Evolutionary conservation across 2,888 invertebrate genomes (phyloP).

Genomic region (Venusia cambrica): DNA sequence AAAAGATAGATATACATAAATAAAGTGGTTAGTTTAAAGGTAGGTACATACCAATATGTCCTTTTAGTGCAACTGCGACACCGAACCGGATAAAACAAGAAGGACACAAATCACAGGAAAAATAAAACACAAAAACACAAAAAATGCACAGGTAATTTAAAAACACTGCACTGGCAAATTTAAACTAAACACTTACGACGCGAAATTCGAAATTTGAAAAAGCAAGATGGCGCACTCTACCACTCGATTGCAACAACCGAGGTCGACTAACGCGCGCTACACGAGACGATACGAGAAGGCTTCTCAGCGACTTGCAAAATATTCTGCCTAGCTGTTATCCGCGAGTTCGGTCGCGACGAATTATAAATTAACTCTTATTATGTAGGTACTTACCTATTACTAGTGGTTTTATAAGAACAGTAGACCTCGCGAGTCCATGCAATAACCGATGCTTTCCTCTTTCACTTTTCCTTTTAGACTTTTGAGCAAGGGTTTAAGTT

Average conservation of each 20-base stretch:
- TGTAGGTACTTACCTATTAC: too few relatives aligned
- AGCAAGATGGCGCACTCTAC: constrained; percentile 54
- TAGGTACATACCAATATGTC: constrained; percentile 28
- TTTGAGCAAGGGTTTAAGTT: too few relatives aligned
- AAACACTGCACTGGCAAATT: constrained; percentile 13
- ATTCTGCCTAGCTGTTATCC: too few relatives aligned
- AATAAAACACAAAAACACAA: constrained; percentile 21
- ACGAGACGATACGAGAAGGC: constrained; percentile 62
- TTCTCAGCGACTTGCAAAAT: constrained; percentile 50
- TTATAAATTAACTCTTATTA: too few relatives aligned
- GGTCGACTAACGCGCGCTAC: constrained; percentile 79
- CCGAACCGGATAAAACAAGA: constrained; percentile 45
- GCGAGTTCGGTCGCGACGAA: too few relatives aligned
- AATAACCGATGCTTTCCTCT: too few relatives aligned
- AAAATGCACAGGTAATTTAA: constrained; percentile 5
- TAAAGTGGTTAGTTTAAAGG: too few relatives aligned
- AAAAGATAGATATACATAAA: too few relatives aligned
- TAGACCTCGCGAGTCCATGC: too few relatives aligned
- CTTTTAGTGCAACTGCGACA: constrained; percentile 39
- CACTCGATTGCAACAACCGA: constrained; percentile 57
- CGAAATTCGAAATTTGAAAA: constrained; percentile 52
- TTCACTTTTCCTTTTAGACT: too few relatives aligned
- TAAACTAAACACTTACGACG: constrained; percentile 47
- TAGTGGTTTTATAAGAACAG: too few relatives aligned
- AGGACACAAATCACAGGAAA: constrained; percentile 50